Conservation (phyloP, 1,140 invertebrate species). For the Thaumatotibia leucotreta region DNA sequence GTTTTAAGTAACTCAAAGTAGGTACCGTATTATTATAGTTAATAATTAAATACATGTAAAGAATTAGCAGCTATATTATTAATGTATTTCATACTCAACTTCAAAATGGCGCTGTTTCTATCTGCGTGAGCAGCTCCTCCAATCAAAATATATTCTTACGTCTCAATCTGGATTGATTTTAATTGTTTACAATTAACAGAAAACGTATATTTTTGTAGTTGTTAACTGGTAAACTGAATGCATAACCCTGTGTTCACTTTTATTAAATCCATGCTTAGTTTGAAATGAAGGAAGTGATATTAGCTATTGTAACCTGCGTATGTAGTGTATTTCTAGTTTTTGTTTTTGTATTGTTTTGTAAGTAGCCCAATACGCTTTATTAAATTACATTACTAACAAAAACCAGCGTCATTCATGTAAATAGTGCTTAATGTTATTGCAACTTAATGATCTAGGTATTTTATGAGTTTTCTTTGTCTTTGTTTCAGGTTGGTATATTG, state of each 20-base stretch:
- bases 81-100: not conserved
- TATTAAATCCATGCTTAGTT: conserved; percentile 44
- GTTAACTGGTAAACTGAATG: conserved; percentile 51
- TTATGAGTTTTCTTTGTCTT: conserved; percentile 22
- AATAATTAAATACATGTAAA: conserved; percentile 3
- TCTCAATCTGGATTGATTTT: conserved; percentile 14
- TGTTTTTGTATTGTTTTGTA: conserved; percentile 72
- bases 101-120: conserved; percentile 37
- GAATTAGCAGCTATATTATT: conserved; percentile 3
- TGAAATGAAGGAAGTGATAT: conserved; percentile 71
- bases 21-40: not conserved
- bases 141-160: not conserved
- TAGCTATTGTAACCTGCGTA: conserved; percentile 66
- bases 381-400: conserved; percentile 19
- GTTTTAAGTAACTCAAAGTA: not conserved
- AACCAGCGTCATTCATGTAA: not conserved
- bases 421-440: not conserved
- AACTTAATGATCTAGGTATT: not conserved
- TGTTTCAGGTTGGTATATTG: conserved; percentile 90
- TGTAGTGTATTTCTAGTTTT: conserved; percentile 70
- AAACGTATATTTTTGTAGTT: conserved; percentile 24
- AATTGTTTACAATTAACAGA: conserved; percentile 27
- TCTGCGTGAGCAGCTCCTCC: conserved; percentile 17
- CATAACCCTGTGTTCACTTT: conserved; percentile 50
- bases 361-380: conserved; percentile 50